phyloP scores from a whole-genome alignment of 2,888 invertebrate genomes.

The Mamestra brassicae region DNA sequence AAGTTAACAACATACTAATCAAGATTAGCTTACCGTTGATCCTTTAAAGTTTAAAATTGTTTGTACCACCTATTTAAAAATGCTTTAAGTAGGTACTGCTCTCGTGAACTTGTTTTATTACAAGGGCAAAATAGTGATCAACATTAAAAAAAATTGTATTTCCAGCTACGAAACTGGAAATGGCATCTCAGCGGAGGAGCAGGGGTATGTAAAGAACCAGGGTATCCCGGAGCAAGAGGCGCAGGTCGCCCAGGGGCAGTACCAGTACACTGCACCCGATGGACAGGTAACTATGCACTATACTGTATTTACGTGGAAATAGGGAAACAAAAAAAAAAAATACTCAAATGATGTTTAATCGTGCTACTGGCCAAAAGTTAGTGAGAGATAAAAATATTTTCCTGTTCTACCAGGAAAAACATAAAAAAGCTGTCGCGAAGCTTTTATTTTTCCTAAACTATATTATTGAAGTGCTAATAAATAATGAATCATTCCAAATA shows the following conservation, averaged over 20 bases:
- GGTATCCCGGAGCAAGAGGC: constrained; percentile 89
- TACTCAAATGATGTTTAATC: not conserved
- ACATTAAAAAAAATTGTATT: constrained; percentile 33
- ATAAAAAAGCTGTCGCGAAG: not conserved
- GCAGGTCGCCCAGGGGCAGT: constrained; percentile 92
- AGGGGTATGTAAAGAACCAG: constrained; percentile 91
- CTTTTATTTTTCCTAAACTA: not conserved
- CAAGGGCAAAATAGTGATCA: not conserved
- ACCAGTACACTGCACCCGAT: constrained; percentile 91
- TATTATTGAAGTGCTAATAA: not conserved
- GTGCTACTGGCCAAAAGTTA: not conserved
- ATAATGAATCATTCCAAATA: constrained; percentile 11
- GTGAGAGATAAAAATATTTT: not conserved
- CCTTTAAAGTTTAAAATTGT: not conserved
- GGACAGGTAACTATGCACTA: constrained; percentile 82
- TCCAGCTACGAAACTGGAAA: constrained; percentile 92
- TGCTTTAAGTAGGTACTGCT: no score
- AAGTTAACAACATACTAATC: not conserved
- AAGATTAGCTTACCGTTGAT: not conserved
- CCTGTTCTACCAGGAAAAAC: not conserved
- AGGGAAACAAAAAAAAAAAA: not conserved
- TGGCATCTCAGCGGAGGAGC: constrained; percentile 92
- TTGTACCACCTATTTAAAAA: no score
- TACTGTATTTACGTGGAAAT: not conserved
- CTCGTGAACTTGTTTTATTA: not conserved